Base-by-base conservation (phyloP, 2,888 invertebrate genomes). In the Drosophila histrio region DNA sequence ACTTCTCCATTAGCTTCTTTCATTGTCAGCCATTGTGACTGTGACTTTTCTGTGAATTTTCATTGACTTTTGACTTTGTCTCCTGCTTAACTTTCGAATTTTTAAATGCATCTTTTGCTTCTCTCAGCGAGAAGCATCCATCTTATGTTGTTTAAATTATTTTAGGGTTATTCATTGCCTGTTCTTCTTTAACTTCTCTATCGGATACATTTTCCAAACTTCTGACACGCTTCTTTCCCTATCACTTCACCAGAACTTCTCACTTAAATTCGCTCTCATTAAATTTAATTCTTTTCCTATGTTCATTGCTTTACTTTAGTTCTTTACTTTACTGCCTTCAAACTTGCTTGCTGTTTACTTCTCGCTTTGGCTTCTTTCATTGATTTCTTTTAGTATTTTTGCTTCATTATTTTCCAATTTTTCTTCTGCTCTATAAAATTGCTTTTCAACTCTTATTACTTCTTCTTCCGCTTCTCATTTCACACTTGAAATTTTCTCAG, bases 1-100 rank as follows among this genome's bases (percentile, higher is more conserved):
- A 8, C 24, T 28, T 24, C 19, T 56, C 41, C n/a, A 5, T 36
- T 36, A 8, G 34, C 38, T 26, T 52, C 52, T 58, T 15, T 28
- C 30, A 11, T 50, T 7, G 11, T n/a, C n/a, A n/a, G n/a, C n/a
- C n/a, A n/a, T n/a, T n/a, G n/a, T n/a, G n/a, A n/a, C n/a, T n/a
- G n/a, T n/a, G n/a, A n/a, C 22, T 7, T 13, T 9, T 9, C 39
- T 34, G 1, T 17, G 13, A 13, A 6, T 38, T 21, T 22, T 5
- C 11, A 15, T 34, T n/a, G 4, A 32, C 3, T 3, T 15, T 17
- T 32, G 21, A 13, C 6, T 49, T 21, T 30, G 7, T 43, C 9
- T 3, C 11, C 15, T 6, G 15, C 34, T 7, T 15, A 11, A 9
- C 4, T 17, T 36, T 9, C 9, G 17, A 9, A 9, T 17, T 9